A percentile compares a stretch with the other conserved stretches of the same genome.
phyloP scores from a whole-genome alignment of 92 coral and sea anemone genomes.

The Blastomussa wellsi region DNA sequence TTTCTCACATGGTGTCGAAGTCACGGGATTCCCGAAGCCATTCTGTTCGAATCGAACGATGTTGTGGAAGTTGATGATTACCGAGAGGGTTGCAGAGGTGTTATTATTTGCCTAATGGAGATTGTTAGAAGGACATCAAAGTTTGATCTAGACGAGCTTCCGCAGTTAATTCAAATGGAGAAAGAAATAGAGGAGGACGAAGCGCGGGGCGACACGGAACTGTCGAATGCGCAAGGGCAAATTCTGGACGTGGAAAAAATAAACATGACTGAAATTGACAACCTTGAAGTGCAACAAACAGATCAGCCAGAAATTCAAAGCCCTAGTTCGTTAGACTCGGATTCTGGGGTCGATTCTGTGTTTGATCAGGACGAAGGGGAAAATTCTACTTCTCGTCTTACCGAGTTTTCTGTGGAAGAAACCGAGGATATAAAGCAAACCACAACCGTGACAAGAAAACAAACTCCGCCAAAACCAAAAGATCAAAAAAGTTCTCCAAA shows the following conservation, averaged over 20 bases:
- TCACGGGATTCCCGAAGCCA: conserved; percentile 92
- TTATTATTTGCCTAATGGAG: conserved; percentile 97
- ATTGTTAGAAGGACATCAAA: conserved; percentile 79
- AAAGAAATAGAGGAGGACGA: conserved; percentile 97
- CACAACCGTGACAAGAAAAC: conserved; percentile 42
- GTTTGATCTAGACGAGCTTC: conserved; percentile 81
- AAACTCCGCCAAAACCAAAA: conserved; percentile 41
- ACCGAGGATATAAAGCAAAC: conserved; percentile 25
- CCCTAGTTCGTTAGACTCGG: conserved; percentile 72
- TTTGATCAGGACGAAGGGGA: conserved; percentile 76
- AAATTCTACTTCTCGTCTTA: conserved; percentile 56
- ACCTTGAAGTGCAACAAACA: conserved; percentile 34
- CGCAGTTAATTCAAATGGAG: conserved; percentile 89
- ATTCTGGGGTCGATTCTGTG: conserved; percentile 87
- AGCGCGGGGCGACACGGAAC: conserved; percentile 57
- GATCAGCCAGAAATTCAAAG: conserved; percentile 56
- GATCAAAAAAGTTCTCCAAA: conserved; percentile 38
- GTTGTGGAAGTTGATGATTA: conserved; percentile 96
- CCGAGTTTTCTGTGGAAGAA: conserved; percentile 60
- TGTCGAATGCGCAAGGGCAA: conserved; percentile 55
- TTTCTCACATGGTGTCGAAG: conserved; percentile 98
- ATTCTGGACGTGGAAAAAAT: conserved; percentile 54
- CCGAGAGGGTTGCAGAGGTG: conserved; percentile 93
- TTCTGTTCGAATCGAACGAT: conserved; percentile 97
- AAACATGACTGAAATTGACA: conserved; percentile 45